These are phyloP conservation scores for Botia kubotai DNA, from an alignment of 2,797 vertebrate species.

Conservation along the genomic window DNA sequence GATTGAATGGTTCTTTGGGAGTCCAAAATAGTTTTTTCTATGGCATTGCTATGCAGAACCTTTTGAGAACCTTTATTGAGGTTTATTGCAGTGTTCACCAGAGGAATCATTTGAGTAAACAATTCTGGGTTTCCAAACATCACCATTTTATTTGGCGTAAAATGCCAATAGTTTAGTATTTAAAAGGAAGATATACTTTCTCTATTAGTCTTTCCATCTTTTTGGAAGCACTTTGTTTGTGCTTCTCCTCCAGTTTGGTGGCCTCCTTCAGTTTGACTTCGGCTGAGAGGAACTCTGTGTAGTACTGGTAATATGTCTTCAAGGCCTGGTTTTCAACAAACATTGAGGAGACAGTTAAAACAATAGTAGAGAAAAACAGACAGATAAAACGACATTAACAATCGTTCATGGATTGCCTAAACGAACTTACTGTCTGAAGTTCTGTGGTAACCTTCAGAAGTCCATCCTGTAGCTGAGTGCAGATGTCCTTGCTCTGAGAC, in stretches of 20 bases:
- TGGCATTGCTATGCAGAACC: no score
- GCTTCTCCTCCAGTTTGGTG: conserved; percentile 83
- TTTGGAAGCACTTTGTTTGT: conserved; percentile 80
- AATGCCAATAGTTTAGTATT: not conserved
- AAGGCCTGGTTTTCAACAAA: conserved; percentile 73
- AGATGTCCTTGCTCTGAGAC: conserved; percentile 86
- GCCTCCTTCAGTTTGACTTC: conserved; percentile 88
- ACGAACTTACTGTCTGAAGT: conserved; percentile 80
- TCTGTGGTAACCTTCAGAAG: conserved; percentile 84
- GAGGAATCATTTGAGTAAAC: not conserved
- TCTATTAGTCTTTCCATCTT: conserved; percentile 87
- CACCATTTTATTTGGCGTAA: not conserved
- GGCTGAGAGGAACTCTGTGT: conserved; percentile 78
- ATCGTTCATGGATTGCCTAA: not conserved
- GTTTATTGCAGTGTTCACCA: not conserved
- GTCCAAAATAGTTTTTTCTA: no score
- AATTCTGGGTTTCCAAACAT: not conserved
- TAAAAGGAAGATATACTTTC: conserved; percentile 76
- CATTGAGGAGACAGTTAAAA: not conserved
- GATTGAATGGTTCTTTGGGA: no score
- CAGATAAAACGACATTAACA: not conserved
- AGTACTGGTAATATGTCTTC: conserved; percentile 85
- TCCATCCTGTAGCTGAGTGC: conserved; percentile 84
- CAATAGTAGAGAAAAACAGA: no score
- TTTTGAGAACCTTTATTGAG: no score